Conservation (phyloP, 2,888 invertebrate genomes). For the Vannuccia rotundouncinata region DNA sequence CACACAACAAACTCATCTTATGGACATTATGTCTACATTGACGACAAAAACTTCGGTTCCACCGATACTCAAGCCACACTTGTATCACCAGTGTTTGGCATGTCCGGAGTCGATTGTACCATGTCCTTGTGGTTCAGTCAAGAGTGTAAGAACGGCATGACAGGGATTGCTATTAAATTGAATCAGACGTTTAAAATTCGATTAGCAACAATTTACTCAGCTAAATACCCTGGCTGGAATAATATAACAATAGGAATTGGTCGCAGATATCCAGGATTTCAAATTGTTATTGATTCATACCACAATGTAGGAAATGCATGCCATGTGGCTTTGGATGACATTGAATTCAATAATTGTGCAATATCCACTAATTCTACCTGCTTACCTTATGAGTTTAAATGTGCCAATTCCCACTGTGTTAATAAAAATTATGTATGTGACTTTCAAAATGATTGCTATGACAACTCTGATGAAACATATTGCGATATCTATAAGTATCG, state of each 20-base stretch:
- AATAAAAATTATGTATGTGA: slow-evolving; percentile 45
- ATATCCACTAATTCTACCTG: slow-evolving; percentile 40
- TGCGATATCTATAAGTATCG: not conserved
- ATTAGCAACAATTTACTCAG: not conserved
- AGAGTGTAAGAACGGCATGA: not conserved
- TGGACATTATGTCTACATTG: not conserved
- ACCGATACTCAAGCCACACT: not conserved
- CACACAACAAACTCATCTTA: slow-evolving; percentile 6
- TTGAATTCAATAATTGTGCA: slow-evolving; percentile 46
- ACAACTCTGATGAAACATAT: slow-evolving; percentile 46
- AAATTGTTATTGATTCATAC: not conserved
- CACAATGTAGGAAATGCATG: slow-evolving; percentile 40
- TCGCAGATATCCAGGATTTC: slow-evolving; percentile 38
- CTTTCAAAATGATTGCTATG: slow-evolving; percentile 48
- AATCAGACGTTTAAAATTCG: not conserved
- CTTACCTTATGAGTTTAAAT: slow-evolving; percentile 42
- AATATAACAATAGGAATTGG: slow-evolving; percentile 19
- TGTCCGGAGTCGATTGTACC: not conserved
- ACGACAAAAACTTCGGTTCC: not conserved
- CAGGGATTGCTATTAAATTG: not conserved
- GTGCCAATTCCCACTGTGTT: slow-evolving; percentile 46
- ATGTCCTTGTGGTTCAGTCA: slow-evolving; percentile 18
- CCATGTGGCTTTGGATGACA: slow-evolving; percentile 48
- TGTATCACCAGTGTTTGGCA: not conserved
- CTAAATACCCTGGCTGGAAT: not conserved